Evolutionary conservation across 1,140 invertebrate species (phyloP).

Genomic region (Drosophila rufa): DNA sequence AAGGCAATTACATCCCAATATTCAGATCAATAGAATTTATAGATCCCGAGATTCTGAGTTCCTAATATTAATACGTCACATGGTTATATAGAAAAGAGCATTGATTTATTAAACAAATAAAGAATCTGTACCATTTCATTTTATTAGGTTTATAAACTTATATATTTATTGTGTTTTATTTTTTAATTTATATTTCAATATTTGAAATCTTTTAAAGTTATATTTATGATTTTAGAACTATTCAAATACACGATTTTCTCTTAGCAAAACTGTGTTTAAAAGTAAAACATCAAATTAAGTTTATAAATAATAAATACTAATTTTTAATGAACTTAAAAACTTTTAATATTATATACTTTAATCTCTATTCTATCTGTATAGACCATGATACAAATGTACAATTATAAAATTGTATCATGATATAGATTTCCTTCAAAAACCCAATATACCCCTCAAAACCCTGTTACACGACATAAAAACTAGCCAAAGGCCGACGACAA

Average conservation of each 20-base stretch:
- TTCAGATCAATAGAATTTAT: neutral
- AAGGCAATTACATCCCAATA: neutral
- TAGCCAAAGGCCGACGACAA: conserved; percentile 69
- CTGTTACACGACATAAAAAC: conserved; percentile 22
- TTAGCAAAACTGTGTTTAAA: neutral
- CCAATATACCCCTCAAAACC: neutral
- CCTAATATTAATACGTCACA: too few species aligned
- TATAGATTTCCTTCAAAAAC: neutral
- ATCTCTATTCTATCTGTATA: neutral
- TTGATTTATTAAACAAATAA: neutral
- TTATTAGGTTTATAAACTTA: neutral
- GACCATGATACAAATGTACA: too few species aligned
- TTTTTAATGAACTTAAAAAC: too few species aligned
- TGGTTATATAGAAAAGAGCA: too few species aligned
- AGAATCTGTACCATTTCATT: neutral
- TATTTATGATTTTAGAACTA: neutral
- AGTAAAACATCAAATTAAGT: neutral
- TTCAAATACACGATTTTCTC: neutral
- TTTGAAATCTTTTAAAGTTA: neutral
- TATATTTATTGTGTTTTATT: too few species aligned
- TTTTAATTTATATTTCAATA: neutral
- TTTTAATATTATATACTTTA: neutral
- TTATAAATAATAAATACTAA: too few species aligned
- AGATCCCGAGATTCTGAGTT: neutral
- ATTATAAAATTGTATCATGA: too few species aligned